Percentiles rank a stretch among this genome's conserved stretches.
These are phyloP conservation scores for Tiliacea aurago DNA, from an alignment of 2,888 invertebrate species.

Conservation along the genomic window DNA sequence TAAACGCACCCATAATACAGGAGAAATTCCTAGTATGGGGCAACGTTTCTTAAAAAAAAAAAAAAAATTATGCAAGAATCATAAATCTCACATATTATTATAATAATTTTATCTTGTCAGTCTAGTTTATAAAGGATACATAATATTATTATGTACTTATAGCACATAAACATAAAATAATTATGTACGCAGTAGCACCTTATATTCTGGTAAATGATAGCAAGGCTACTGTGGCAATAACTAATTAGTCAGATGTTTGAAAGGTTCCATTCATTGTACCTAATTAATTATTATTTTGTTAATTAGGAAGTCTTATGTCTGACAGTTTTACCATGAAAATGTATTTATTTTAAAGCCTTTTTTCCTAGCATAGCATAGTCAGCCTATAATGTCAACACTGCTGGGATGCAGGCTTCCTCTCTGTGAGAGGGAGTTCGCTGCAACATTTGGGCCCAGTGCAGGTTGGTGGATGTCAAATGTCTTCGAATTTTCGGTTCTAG, in stretches of 20 bases:
- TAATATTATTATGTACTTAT: background rate
- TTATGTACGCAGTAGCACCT: background rate
- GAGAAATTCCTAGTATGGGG: too few relatives aligned
- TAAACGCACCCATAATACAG: too few relatives aligned
- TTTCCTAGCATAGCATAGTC: background rate
- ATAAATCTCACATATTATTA: slow-evolving; percentile 11
- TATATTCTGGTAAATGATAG: slow-evolving; percentile 23
- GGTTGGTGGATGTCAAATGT: too few relatives aligned
- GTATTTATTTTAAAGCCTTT: background rate
- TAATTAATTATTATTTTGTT: slow-evolving; percentile 14
- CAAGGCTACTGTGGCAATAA: slow-evolving; percentile 30
- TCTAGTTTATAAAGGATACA: slow-evolving; percentile 49
- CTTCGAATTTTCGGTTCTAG: background rate
- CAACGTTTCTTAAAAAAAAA: too few relatives aligned
- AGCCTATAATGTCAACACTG: too few relatives aligned
- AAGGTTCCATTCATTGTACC: slow-evolving; percentile 1
- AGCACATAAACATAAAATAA: background rate
- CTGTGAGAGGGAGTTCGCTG: background rate
- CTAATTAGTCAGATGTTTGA: slow-evolving; percentile 3
- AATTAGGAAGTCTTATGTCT: background rate
- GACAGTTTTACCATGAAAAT: background rate
- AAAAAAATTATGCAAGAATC: background rate
- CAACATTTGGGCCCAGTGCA: background rate
- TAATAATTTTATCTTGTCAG: slow-evolving; percentile 31
- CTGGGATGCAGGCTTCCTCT: background rate